phyloP scores from a whole-genome alignment of 2,888 invertebrate species.

The Mantis religiosa region DNA sequence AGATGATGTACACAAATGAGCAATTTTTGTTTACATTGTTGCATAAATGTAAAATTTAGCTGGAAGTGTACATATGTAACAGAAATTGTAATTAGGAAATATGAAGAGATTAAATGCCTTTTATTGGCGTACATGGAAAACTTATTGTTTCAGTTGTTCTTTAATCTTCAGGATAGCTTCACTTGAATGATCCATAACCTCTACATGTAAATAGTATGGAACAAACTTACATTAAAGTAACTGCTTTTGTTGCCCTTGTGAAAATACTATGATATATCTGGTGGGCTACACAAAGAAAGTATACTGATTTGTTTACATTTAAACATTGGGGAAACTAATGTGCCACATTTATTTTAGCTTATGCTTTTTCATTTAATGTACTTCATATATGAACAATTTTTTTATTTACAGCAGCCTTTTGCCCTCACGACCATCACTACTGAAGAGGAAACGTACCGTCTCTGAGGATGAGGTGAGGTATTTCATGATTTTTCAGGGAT shows the following conservation, averaged over 20 bases:
- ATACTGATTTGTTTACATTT: not conserved
- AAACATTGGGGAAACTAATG: not conserved
- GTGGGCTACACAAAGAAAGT: not conserved
- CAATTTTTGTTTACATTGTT: too few species aligned
- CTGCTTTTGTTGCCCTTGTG: not conserved
- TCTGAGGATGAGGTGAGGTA: slow-evolving; percentile 25
- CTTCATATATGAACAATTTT: not conserved
- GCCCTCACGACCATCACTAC: slow-evolving; percentile 8
- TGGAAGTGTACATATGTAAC: too few species aligned
- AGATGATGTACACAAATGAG: too few species aligned
- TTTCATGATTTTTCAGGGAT: not conserved
- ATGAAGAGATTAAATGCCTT: too few species aligned
- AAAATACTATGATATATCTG: not conserved
- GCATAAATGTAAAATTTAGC: too few species aligned
- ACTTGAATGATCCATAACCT: too few species aligned
- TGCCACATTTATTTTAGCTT: not conserved
- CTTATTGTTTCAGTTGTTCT: too few species aligned
- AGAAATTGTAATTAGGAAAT: too few species aligned
- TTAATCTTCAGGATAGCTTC: too few species aligned
- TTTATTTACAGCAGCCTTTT: not conserved
- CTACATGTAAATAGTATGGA: too few species aligned
- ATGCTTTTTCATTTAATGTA: not conserved
- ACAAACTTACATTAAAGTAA: too few species aligned
- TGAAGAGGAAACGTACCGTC: slow-evolving; percentile 25
- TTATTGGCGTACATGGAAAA: too few species aligned